Conservation (phyloP, 1,140 invertebrate genomes). For the Achatina immaculata region DNA sequence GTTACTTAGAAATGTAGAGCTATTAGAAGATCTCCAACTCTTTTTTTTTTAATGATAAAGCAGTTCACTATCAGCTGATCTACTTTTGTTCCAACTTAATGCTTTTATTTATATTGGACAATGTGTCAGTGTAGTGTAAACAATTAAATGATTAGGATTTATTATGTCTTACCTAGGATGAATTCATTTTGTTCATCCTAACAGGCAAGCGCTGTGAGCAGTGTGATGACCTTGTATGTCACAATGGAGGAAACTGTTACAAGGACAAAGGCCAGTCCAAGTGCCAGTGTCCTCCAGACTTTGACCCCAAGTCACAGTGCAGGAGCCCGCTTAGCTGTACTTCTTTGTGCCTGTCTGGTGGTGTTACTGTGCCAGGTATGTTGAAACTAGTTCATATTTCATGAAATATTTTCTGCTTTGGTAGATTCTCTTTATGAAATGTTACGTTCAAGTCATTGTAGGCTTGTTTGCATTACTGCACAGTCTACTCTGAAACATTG, state of each 20-base stretch:
- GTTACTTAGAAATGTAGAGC: no score
- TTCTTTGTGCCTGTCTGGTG: not conserved
- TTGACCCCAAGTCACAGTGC: conserved; percentile 36
- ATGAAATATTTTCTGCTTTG: not conserved
- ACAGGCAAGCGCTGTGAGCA: conserved; percentile 73
- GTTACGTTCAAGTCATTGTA: no score
- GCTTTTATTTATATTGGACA: no score
- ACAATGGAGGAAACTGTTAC: conserved; percentile 70
- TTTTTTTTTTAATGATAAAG: no score
- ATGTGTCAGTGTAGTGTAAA: no score
- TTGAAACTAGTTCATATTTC: not conserved
- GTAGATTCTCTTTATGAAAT: not conserved
- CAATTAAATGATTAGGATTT: no score
- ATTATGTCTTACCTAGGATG: no score
- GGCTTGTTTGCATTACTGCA: not conserved
- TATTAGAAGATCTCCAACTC: no score
- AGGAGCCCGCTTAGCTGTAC: not conserved
- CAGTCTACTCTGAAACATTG: no score
- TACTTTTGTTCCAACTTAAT: no score
- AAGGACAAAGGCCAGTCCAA: conserved; percentile 30
- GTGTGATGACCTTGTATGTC: conserved; percentile 74
- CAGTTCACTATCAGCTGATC: no score
- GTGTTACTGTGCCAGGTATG: not conserved
- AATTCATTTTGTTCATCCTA: no score
- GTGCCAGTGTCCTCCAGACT: conserved; percentile 40